These are phyloP conservation scores for Urophycis tenuis DNA, from an alignment of 2,797 vertebrate genomes.

Conservation along the genomic window DNA sequence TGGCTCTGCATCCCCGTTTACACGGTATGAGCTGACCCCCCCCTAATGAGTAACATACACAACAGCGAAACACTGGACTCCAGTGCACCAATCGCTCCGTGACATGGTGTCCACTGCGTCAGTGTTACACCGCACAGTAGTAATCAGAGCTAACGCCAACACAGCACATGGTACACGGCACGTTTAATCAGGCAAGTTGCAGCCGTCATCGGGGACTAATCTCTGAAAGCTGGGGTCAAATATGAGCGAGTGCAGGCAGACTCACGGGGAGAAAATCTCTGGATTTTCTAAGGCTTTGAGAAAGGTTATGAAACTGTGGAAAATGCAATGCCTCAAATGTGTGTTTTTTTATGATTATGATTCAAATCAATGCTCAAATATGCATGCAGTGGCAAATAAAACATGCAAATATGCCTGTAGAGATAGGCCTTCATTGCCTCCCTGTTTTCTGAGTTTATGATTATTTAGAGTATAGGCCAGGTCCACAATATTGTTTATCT, in stretches of 20 bases:
- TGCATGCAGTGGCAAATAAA: slow-evolving; percentile 14
- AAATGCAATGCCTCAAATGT: slow-evolving; percentile 43
- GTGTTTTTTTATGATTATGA: neutral
- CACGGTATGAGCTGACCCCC: neutral
- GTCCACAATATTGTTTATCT: slow-evolving; percentile 17
- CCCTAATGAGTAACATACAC: neutral
- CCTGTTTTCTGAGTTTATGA: neutral
- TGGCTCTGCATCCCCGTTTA: neutral
- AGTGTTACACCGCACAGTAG: slow-evolving; percentile 26
- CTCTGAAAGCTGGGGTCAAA: slow-evolving; percentile 52
- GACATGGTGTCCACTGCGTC: slow-evolving; percentile 27
- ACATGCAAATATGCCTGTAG: slow-evolving; percentile 24
- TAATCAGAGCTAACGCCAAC: slow-evolving; percentile 56
- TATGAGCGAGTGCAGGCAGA: slow-evolving; percentile 29
- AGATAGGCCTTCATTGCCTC: neutral
- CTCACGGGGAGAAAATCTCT: slow-evolving; percentile 56
- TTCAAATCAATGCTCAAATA: neutral
- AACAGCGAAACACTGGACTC: slow-evolving; percentile 16
- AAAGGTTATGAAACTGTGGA: slow-evolving; percentile 58
- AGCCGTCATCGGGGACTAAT: slow-evolving; percentile 51
- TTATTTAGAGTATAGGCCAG: neutral
- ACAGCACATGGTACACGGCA: slow-evolving; percentile 40
- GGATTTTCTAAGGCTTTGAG: slow-evolving; percentile 57
- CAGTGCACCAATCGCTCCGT: slow-evolving; percentile 26
- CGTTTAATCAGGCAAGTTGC: slow-evolving; percentile 65